Evolutionary conservation across 2,113 vertebrate genomes (phyloP).

Genomic region (Scalopus aquaticus): DNA sequence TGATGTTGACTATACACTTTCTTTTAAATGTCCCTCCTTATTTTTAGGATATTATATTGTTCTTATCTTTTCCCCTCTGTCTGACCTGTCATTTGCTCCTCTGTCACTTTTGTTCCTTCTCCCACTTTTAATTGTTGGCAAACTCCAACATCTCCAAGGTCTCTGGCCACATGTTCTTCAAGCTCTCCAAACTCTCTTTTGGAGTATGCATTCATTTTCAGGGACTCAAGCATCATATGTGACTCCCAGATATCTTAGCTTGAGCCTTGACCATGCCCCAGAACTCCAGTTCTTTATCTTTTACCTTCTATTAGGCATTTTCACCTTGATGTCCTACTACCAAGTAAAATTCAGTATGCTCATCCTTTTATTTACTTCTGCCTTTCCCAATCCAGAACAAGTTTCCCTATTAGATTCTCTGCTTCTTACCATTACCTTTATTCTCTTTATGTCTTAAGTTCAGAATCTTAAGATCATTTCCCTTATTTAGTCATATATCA

Average conservation of each 20-base stretch:
- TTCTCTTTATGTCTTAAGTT: not conserved
- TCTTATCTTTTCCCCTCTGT: slow-evolving; percentile 14
- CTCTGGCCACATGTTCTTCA: not conserved
- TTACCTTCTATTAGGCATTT: not conserved
- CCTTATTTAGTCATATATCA: slow-evolving; percentile 11
- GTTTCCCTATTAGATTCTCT: not conserved
- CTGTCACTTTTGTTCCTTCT: not conserved
- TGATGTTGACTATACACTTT: not conserved
- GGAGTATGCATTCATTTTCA: not conserved
- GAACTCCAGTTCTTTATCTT: not conserved
- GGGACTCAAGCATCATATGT: not conserved
- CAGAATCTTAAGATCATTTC: not conserved
- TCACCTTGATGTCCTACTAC: not conserved
- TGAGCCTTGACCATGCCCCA: not conserved
- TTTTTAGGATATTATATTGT: not conserved
- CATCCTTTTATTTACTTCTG: not conserved
- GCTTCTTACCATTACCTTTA: not conserved
- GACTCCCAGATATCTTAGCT: not conserved
- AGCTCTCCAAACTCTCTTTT: not conserved
- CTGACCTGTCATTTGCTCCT: not conserved
- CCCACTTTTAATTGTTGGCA: not conserved
- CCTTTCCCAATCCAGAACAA: not conserved
- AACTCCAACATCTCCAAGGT: not conserved
- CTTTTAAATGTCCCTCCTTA: slow-evolving; percentile 16
- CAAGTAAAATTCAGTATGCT: not conserved